These are phyloP conservation scores for Tenthredo notha DNA, from an alignment of 2,888 invertebrate species.

Conservation along the genomic window DNA sequence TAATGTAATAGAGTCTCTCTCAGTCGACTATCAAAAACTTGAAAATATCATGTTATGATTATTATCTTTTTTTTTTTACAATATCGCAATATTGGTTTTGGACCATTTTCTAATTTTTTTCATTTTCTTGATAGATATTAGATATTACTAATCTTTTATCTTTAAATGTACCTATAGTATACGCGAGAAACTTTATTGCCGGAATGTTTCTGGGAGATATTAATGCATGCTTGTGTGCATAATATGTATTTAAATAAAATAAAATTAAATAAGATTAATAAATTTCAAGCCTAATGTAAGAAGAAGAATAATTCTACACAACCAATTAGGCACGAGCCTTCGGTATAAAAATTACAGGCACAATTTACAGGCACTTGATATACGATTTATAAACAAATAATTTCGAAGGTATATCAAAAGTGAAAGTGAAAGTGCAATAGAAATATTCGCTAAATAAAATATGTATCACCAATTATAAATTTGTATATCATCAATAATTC, in stretches of 20 bases:
- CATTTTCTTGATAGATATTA: not conserved
- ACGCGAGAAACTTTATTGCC: not conserved
- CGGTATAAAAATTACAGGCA: not conserved
- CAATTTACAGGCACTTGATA: slow-evolving; percentile 3
- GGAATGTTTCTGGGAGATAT: not conserved
- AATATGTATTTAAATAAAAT: not conserved
- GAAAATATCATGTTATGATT: not conserved
- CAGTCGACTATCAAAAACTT: not conserved
- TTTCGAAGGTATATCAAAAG: not conserved
- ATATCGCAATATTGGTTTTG: not conserved
- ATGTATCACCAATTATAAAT: not conserved
- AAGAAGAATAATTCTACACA: not conserved
- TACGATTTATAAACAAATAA: not conserved
- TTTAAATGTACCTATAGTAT: not conserved
- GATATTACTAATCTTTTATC: not conserved
- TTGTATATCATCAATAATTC: not conserved
- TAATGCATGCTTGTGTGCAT: not conserved
- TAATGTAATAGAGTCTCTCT: not conserved
- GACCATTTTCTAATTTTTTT: not conserved
- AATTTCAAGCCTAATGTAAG: not conserved
- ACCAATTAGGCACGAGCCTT: not conserved
- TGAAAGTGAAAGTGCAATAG: not conserved
- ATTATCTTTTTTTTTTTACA: not conserved
- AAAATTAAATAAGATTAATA: not conserved
- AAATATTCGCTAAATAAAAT: not conserved